Evolutionary conservation across 1,140 invertebrate species (phyloP).

Genomic region (Microplitis mediator): DNA sequence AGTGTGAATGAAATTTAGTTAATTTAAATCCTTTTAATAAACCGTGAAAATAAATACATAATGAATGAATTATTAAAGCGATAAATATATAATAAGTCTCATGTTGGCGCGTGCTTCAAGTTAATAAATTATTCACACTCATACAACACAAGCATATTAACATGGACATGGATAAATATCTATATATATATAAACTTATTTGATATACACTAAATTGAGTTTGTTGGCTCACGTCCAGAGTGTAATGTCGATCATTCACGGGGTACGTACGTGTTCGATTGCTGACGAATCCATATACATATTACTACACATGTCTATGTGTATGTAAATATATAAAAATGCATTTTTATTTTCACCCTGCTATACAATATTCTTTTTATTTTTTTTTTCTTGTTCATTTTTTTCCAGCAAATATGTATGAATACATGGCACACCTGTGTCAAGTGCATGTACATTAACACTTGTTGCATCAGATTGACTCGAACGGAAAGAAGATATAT

Average conservation of each 20-base stretch:
- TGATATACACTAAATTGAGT: neutral
- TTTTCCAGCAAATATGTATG: neutral
- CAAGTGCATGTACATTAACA: conserved; percentile 32
- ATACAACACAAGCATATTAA: conserved; percentile 22
- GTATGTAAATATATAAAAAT: neutral
- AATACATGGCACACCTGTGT: neutral
- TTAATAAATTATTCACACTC: conserved; percentile 18
- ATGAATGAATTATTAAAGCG: neutral
- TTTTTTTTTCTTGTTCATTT: neutral
- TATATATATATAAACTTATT: neutral
- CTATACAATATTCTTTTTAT: neutral
- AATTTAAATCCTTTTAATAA: too few relatives aligned
- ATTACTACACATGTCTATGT: neutral
- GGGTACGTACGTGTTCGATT: neutral
- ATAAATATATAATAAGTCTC: conserved; percentile 7
- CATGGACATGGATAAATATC: conserved; percentile 1
- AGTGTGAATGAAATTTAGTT: neutral
- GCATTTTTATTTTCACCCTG: conserved; percentile 4
- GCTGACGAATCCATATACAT: neutral
- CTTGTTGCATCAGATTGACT: conserved; percentile 46
- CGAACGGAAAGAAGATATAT: conserved; percentile 15
- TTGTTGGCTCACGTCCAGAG: conserved; percentile 5
- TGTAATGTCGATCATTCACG: neutral
- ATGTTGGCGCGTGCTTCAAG: neutral
- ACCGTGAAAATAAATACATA: conserved; percentile 8